These are phyloP conservation scores for Hylaeus volcanicus DNA, from an alignment of 1,140 invertebrate species.

Conservation along the genomic window DNA sequence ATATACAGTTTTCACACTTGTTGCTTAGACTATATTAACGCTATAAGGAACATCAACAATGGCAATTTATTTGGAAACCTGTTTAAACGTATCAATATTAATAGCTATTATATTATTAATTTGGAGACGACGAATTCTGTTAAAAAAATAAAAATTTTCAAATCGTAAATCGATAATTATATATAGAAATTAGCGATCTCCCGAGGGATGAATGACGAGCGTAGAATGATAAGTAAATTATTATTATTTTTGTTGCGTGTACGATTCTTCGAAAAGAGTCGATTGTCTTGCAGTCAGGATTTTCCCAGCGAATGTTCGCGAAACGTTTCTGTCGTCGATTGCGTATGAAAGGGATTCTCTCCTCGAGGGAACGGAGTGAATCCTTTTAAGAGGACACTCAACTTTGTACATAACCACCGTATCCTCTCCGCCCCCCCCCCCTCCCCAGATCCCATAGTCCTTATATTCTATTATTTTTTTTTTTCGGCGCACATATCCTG, in stretches of 20 bases:
- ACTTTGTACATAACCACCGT: constrained; percentile 67
- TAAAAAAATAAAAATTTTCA: neutral
- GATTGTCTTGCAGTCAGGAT: neutral
- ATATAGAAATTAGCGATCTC: neutral
- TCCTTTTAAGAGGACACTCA: constrained; percentile 32
- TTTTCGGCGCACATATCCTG: constrained; percentile 6
- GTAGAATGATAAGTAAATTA: neutral
- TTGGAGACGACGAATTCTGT: neutral
- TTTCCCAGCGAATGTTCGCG: constrained; percentile 4
- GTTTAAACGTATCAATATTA: no score
- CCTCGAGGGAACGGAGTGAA: constrained; percentile 17
- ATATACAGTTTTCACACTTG: no score
- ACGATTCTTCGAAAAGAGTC: neutral
- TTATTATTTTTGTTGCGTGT: neutral
- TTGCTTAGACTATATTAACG: no score
- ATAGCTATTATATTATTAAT: no score
- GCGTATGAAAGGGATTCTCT: constrained; percentile 1
- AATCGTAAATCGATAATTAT: neutral
- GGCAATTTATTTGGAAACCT: no score
- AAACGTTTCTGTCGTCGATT: constrained; percentile 16
- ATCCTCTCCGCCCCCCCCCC: constrained; percentile 47
- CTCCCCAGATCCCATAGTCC: constrained; percentile 43
- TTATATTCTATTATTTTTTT: constrained; percentile 8
- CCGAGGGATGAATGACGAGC: neutral
- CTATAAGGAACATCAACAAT: no score